Evolutionary conservation across 2,797 vertebrate species (phyloP).

Genomic region (Catostomus latipinnis): DNA sequence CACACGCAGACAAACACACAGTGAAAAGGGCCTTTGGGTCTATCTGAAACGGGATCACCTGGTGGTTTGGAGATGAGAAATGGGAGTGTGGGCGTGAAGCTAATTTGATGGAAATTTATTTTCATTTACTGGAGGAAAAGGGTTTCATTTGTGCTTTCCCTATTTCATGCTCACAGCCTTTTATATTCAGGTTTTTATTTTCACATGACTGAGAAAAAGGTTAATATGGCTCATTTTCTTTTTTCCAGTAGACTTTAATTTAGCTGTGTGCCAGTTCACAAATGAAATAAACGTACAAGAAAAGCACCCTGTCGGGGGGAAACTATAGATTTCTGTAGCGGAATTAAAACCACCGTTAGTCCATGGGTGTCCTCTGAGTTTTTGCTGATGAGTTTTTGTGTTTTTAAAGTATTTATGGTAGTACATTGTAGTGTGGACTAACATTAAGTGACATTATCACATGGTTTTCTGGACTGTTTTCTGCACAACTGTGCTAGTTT

Average conservation of each 20-base stretch:
- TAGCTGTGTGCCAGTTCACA: constrained; percentile 8
- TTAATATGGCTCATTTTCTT: constrained; percentile 35
- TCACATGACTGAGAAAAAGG: constrained; percentile 25
- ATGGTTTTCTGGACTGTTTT: too few species aligned
- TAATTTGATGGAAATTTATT: constrained; percentile 53
- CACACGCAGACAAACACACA: constrained; percentile 19
- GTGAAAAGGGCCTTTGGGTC: constrained; percentile 39
- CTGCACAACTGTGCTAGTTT: too few species aligned
- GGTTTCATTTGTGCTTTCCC: constrained; percentile 44
- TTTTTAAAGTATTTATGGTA: background rate
- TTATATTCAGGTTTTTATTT: background rate
- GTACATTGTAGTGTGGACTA: too few species aligned
- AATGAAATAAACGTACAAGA: constrained; percentile 4
- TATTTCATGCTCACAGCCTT: constrained; percentile 13
- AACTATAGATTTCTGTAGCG: constrained; percentile 28
- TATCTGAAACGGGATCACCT: constrained; percentile 48
- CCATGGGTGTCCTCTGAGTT: background rate
- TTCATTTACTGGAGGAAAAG: constrained; percentile 51
- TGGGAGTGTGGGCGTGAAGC: constrained; percentile 40
- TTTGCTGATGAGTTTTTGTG: background rate
- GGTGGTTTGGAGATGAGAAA: constrained; percentile 48
- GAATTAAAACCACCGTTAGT: constrained; percentile 3
- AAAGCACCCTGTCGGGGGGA: constrained; percentile 4
- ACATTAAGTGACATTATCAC: too few species aligned
- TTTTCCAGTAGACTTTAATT: constrained; percentile 31